Conservation (phyloP, 1,140 invertebrate species). For the Lepidurus packardi region DNA sequence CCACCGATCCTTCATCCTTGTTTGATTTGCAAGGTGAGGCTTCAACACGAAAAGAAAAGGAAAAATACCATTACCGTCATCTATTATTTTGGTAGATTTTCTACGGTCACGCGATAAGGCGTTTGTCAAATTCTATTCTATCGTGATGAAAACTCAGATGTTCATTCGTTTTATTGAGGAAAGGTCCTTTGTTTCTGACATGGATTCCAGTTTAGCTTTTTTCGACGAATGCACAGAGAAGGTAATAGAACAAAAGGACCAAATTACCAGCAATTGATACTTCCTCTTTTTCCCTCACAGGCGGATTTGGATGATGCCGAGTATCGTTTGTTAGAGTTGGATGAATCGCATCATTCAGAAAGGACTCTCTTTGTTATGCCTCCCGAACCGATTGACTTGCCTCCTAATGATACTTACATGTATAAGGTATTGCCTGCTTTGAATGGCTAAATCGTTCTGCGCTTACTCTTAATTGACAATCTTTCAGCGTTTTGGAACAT, state of each 20-base stretch:
- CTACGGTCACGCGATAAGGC: slow-evolving; percentile 64
- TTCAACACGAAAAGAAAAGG: neutral
- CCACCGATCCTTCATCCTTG: slow-evolving; percentile 88
- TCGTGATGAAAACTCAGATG: slow-evolving; percentile 91
- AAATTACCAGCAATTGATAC: neutral
- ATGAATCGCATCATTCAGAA: slow-evolving; percentile 70
- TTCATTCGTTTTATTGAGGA: slow-evolving; percentile 98
- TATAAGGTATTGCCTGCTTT: slow-evolving; percentile 47
- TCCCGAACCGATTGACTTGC: slow-evolving; percentile 63
- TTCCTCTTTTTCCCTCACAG: slow-evolving; percentile 40
- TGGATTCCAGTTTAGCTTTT: slow-evolving; percentile 86
- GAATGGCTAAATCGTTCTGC: slow-evolving; percentile 5
- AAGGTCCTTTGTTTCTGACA: slow-evolving; percentile 94
- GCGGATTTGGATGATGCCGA: slow-evolving; percentile 50
- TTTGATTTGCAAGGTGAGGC: slow-evolving; percentile 88
- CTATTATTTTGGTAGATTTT: slow-evolving; percentile 46
- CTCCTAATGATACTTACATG: slow-evolving; percentile 41
- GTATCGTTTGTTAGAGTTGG: slow-evolving; percentile 64
- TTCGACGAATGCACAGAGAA: slow-evolving; percentile 95
- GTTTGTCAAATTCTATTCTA: slow-evolving; percentile 83
- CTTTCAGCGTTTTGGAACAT: slow-evolving; percentile 44
- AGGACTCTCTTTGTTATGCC: slow-evolving; percentile 91
- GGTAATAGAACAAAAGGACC: neutral
- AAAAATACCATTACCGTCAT: neutral
- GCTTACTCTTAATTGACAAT: slow-evolving; percentile 29